Percentiles rank a stretch among this genome's conserved stretches.
These are phyloP conservation scores for Sarcophaga peregrina DNA, from an alignment of 1,140 invertebrate species.

Conservation along the genomic window DNA sequence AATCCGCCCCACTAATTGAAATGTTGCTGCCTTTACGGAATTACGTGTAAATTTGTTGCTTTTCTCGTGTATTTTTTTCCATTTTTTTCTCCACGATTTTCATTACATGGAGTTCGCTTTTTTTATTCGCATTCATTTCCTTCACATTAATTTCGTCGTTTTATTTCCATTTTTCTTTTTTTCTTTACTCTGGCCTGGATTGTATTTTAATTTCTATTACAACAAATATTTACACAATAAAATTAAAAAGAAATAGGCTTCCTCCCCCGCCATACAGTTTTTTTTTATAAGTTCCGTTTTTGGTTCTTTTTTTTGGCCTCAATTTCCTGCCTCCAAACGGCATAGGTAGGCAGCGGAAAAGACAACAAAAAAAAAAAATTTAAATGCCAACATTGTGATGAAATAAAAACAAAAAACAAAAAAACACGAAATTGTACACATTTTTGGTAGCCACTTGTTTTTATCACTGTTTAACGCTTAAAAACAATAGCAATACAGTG, in stretches of 20 bases:
- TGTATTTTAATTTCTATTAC: slow-evolving; percentile 1
- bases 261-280: too few relatives aligned
- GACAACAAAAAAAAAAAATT: too few relatives aligned
- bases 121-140: too few relatives aligned
- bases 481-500: slow-evolving; percentile 14
- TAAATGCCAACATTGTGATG: neutral
- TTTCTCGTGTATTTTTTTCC: neutral
- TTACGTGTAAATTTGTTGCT: slow-evolving; percentile 18
- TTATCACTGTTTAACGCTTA: slow-evolving; percentile 1
- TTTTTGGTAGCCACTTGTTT: neutral
- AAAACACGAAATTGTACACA: neutral
- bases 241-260: neutral
- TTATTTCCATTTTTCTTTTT: too few relatives aligned
- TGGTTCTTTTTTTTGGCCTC: neutral
- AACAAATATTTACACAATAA: slow-evolving; percentile 19
- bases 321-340: neutral
- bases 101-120: neutral
- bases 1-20: neutral
- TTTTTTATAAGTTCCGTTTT: too few relatives aligned
- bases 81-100: neutral
- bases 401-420: neutral
- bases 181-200: neutral
- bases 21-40: slow-evolving; percentile 1
- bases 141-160: too few relatives aligned
- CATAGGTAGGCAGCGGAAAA: too few relatives aligned